These are phyloP conservation scores for Dyspetes luteomarginatus DNA, from an alignment of 2,888 invertebrate species.

Conservation along the genomic window DNA sequence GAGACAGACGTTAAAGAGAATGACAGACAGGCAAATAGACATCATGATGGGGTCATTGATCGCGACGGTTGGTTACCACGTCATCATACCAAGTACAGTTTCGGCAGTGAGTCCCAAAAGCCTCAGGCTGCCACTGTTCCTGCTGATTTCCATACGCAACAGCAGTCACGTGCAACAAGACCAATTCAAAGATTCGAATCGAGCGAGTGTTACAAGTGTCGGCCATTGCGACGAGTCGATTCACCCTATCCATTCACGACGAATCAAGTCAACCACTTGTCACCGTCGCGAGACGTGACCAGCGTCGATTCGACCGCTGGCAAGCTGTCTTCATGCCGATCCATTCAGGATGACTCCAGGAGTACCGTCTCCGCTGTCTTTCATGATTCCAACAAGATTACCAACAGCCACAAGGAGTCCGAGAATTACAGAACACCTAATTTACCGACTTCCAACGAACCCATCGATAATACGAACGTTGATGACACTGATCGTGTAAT, in stretches of 20 bases:
- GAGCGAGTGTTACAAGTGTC: slow-evolving; percentile 35
- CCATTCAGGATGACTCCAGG: slow-evolving; percentile 34
- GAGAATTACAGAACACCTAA: slow-evolving; percentile 47
- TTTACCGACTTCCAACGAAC: slow-evolving; percentile 25
- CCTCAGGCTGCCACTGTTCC: too few species aligned
- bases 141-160: slow-evolving; percentile 22
- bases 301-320: slow-evolving; percentile 31
- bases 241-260: slow-evolving; percentile 62
- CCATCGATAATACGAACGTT: slow-evolving; percentile 18
- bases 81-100: slow-evolving; percentile 48
- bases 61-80: slow-evolving; percentile 43
- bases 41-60: slow-evolving; percentile 41
- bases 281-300: slow-evolving; percentile 59
- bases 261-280: slow-evolving; percentile 58
- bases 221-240: slow-evolving; percentile 52
- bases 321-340: slow-evolving; percentile 40
- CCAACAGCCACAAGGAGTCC: slow-evolving; percentile 34
- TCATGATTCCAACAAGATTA: slow-evolving; percentile 23
- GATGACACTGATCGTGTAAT: background rate
- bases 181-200: slow-evolving; percentile 37
- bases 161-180: slow-evolving; percentile 16
- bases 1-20: slow-evolving; percentile 10
- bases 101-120: slow-evolving; percentile 29
- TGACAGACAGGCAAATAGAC: slow-evolving; percentile 25
- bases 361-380: slow-evolving; percentile 5